phyloP scores from a whole-genome alignment of 2,888 invertebrate genomes.

The Pogonocherus hispidulus region DNA sequence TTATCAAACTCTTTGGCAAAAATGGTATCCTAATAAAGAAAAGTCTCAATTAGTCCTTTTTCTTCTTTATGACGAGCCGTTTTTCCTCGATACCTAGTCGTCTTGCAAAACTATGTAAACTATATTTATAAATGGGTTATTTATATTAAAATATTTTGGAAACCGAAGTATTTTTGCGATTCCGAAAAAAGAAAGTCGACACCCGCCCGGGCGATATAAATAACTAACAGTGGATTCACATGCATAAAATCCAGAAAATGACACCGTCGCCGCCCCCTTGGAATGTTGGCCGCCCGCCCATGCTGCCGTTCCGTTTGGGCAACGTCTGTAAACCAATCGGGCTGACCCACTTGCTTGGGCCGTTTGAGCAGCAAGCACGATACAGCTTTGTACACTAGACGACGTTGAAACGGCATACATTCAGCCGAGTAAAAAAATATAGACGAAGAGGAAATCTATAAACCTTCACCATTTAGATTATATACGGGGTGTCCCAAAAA shows the following conservation, averaged over 20 bases:
- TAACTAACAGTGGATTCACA: background rate
- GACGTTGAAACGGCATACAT: background rate
- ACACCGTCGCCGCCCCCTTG: background rate
- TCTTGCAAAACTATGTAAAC: no score
- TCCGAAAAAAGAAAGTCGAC: background rate
- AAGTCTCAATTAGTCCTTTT: no score
- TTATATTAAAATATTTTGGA: no score
- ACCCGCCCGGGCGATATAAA: background rate
- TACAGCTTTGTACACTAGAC: background rate
- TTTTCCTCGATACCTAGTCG: no score
- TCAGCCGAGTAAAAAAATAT: no score
- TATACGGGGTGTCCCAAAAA: no score
- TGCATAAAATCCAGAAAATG: background rate
- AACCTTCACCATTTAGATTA: no score
- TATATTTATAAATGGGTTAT: no score
- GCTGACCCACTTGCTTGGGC: conserved; percentile 25
- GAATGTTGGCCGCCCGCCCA: conserved; percentile 23
- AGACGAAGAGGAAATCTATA: no score
- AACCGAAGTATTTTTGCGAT: background rate
- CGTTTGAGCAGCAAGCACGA: conserved; percentile 6
- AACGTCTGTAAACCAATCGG: conserved; percentile 16
- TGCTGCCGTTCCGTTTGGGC: conserved; percentile 17
- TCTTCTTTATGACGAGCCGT: no score
- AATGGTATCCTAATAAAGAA: no score
- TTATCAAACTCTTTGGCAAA: no score